Percentiles rank a stretch among this genome's conserved stretches.
Evolutionary conservation across 2,888 invertebrate species (phyloP).

Genomic region (Lepetodrilus schrolli): DNA sequence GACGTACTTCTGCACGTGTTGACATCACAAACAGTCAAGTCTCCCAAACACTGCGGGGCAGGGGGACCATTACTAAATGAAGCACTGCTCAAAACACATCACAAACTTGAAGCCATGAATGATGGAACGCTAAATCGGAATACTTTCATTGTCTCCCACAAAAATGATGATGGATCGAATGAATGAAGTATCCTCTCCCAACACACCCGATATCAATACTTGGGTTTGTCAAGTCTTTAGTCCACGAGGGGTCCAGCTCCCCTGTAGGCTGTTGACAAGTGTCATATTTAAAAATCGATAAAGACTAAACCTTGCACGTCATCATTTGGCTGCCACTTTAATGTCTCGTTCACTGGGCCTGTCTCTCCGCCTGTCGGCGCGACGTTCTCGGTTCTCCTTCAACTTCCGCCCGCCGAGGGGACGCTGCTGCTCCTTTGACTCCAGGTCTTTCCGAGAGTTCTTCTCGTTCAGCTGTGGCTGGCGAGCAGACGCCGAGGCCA

Average conservation of each 20-base stretch:
- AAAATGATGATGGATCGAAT: neutral
- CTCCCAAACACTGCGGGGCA: neutral
- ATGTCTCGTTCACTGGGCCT: conserved; percentile 44
- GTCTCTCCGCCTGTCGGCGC: conserved; percentile 43
- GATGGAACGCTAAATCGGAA: neutral
- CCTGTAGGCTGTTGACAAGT: neutral
- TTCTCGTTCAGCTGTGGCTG: conserved; percentile 39
- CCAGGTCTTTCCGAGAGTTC: conserved; percentile 47
- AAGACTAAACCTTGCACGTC: conserved; percentile 12
- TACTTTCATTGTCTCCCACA: neutral
- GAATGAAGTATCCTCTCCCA: neutral
- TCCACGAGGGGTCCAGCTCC: neutral
- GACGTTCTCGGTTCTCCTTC: conserved; percentile 86
- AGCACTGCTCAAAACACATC: neutral
- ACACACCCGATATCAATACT: neutral
- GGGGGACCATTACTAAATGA: neutral
- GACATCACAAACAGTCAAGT: too few relatives aligned
- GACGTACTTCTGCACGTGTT: too few relatives aligned
- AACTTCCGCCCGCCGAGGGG: conserved; percentile 90
- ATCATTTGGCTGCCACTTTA: conserved; percentile 35
- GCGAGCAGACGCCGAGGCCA: conserved; percentile 42
- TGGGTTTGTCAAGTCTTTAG: neutral
- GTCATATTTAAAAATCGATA: neutral
- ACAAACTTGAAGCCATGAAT: neutral
- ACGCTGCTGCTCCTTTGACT: conserved; percentile 57